Conservation (phyloP, 2,888 invertebrate genomes). For the Crematogaster levior region DNA sequence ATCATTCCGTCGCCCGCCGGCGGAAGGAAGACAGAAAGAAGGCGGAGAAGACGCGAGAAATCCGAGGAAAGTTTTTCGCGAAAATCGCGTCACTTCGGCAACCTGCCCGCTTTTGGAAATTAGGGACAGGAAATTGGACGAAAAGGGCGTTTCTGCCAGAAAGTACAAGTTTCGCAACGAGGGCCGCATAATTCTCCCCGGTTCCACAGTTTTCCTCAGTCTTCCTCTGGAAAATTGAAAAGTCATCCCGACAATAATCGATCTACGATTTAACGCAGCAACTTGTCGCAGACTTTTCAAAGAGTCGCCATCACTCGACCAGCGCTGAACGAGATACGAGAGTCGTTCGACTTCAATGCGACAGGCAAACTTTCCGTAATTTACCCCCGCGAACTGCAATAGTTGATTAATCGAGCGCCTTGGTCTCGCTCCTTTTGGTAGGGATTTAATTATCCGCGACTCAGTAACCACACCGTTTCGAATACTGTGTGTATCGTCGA, state of each 20-base stretch:
- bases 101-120: slow-evolving; percentile 40
- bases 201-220: background rate
- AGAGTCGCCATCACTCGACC: background rate
- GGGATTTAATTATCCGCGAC: slow-evolving; percentile 42
- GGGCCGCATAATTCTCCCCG: slow-evolving; percentile 28
- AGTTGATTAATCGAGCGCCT: slow-evolving; percentile 47
- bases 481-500: background rate
- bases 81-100: slow-evolving; percentile 51
- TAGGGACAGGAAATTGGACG: slow-evolving; percentile 37
- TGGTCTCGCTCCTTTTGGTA: slow-evolving; percentile 18
- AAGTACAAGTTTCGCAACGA: slow-evolving; percentile 30
- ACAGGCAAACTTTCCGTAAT: slow-evolving; percentile 46
- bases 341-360: slow-evolving; percentile 39
- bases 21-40: background rate
- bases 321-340: background rate
- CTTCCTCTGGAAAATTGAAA: slow-evolving; percentile 4
- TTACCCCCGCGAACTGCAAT: slow-evolving; percentile 37
- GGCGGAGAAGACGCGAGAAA: slow-evolving; percentile 38
- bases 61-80: slow-evolving; percentile 46
- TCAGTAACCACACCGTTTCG: slow-evolving; percentile 32
- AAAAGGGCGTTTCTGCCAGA: slow-evolving; percentile 21
- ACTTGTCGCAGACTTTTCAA: background rate
- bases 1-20: slow-evolving; percentile 46
- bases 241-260: slow-evolving; percentile 6
- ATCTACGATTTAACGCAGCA: slow-evolving; percentile 17